These are phyloP conservation scores for Netelia virgata DNA, from an alignment of 2,888 invertebrate species.

Conservation along the genomic window DNA sequence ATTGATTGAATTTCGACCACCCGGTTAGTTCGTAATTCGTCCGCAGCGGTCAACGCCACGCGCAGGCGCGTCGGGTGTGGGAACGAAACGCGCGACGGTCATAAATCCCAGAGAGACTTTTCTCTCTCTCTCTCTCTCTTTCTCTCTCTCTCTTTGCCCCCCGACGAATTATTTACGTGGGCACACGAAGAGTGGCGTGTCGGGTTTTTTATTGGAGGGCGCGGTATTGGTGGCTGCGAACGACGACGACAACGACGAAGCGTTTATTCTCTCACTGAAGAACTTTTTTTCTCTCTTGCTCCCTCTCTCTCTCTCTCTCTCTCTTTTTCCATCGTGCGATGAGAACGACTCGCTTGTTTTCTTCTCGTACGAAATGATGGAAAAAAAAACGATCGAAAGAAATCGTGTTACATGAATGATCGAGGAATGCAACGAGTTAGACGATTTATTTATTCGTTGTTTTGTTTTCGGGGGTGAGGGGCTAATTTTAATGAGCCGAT, in stretches of 20 bases:
- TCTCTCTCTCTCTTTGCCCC: background rate
- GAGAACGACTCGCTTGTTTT: background rate
- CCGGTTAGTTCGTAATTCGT: background rate
- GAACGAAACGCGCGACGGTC: conserved; percentile 54
- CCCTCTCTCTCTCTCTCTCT: too few species aligned
- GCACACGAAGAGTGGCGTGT: conserved; percentile 48
- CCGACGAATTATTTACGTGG: conserved; percentile 63
- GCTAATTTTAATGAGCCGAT: conserved; percentile 54
- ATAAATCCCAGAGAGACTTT: conserved; percentile 45
- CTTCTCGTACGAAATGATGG: background rate
- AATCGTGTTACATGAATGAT: background rate
- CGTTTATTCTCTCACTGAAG: background rate
- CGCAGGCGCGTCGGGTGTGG: conserved; percentile 29
- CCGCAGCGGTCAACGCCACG: background rate
- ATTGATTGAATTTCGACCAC: too few species aligned
- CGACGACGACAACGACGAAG: background rate
- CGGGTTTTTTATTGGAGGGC: conserved; percentile 52
- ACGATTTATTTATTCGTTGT: background rate
- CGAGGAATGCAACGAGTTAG: background rate
- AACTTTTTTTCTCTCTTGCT: background rate
- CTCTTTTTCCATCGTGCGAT: background rate
- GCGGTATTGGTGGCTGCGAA: background rate
- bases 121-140: background rate
- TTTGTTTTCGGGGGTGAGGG: background rate
- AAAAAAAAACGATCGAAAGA: background rate